Conservation (phyloP, 2,113 vertebrate genomes). For the Cyanistes caeruleus region DNA sequence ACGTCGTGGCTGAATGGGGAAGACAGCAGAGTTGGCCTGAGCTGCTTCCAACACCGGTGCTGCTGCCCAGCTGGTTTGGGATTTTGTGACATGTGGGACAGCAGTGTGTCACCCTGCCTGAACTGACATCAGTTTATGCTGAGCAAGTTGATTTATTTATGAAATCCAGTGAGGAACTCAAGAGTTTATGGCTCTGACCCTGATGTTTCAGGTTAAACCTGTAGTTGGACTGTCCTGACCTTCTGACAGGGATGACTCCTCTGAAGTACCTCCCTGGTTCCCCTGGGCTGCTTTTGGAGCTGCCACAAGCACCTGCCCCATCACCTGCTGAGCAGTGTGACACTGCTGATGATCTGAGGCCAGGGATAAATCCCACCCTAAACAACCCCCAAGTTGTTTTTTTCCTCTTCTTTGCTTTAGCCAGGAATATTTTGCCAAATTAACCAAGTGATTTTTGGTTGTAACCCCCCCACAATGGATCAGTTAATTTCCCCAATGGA, state of each 20-base stretch:
- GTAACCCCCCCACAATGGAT: not conserved
- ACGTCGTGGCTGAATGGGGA: rapidly evolving
- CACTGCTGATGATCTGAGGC: not conserved
- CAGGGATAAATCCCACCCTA: not conserved
- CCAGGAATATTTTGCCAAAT: not conserved
- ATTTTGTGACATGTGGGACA: not conserved
- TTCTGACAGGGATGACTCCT: not conserved
- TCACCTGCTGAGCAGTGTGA: not conserved
- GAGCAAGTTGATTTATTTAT: not conserved
- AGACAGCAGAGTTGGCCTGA: not conserved
- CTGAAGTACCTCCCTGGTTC: not conserved
- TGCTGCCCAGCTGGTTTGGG: not conserved
- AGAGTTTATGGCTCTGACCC: not conserved
- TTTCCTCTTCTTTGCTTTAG: not conserved
- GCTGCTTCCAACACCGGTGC: not conserved
- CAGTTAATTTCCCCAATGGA: not conserved
- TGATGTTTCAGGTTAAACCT: not conserved
- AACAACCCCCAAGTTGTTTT: not conserved
- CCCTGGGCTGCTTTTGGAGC: not conserved
- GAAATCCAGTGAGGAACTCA: not conserved
- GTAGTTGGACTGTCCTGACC: not conserved
- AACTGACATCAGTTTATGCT: not conserved
- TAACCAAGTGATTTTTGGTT: not conserved
- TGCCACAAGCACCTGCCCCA: not conserved
- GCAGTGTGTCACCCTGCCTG: not conserved